These are phyloP conservation scores for Apostichopus leukothele DNA, from an alignment of 53 echinoderm and acorn worm species.

Conservation along the genomic window DNA sequence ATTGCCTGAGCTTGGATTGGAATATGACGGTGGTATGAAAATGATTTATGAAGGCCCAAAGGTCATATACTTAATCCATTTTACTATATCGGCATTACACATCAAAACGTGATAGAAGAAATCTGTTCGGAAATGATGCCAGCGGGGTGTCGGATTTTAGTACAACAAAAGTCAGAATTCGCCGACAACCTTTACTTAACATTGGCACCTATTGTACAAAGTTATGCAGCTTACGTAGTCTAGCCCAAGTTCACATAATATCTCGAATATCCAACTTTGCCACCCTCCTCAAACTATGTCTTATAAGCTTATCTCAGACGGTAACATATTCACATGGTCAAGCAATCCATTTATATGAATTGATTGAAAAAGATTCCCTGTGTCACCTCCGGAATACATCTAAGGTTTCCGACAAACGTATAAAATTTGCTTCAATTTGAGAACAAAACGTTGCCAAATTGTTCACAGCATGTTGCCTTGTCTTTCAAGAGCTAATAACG, in stretches of 20 bases:
- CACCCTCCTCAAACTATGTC: conserved; percentile 1
- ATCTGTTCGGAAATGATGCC: no score
- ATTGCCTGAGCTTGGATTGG: no score
- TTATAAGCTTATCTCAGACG: neutral
- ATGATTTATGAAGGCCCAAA: no score
- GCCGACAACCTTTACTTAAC: no score
- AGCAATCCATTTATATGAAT: conserved; percentile 2
- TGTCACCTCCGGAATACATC: conserved; percentile 26
- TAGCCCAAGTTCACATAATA: conserved; percentile 1
- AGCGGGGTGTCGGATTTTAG: no score
- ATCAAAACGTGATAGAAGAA: no score
- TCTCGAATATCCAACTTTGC: conserved; percentile 1
- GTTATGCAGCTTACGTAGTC: no score
- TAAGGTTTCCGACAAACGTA: conserved; percentile 19
- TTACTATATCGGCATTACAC: no score
- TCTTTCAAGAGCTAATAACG: neutral
- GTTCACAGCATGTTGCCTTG: conserved; percentile 21
- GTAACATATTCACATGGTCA: conserved; percentile 24
- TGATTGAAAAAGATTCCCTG: conserved; percentile 27
- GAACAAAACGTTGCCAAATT: conserved; percentile 37
- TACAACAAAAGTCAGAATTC: no score
- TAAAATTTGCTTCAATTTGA: conserved; percentile 32
- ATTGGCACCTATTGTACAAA: no score
- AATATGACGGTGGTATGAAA: no score
- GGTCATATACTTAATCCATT: no score